A percentile compares a stretch with the other conserved stretches of the same genome.
phyloP scores from a whole-genome alignment of 2,797 vertebrate genomes.

The Mus caroli region DNA sequence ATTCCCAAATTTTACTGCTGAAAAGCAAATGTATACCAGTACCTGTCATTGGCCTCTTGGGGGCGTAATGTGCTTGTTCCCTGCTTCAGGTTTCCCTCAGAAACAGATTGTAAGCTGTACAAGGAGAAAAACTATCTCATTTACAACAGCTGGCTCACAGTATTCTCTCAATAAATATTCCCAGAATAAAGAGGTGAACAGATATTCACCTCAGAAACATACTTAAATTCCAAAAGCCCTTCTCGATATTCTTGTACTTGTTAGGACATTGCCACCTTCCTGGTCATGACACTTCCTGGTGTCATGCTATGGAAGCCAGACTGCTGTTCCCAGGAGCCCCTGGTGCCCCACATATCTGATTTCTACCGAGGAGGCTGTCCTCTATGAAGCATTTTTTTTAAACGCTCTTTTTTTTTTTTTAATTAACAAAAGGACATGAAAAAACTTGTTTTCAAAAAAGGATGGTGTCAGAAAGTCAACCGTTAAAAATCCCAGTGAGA shows the following conservation, averaged over 20 bases:
- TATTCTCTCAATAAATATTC: slow-evolving; percentile 26
- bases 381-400: not conserved
- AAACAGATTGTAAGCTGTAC: not conserved
- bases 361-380: not conserved
- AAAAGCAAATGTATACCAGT: not conserved
- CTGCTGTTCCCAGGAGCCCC: not conserved
- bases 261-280: not conserved
- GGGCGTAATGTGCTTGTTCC: not conserved
- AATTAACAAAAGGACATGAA: slow-evolving; percentile 45
- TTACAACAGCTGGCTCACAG: not conserved
- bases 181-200: not conserved
- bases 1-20: not conserved
- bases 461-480: not conserved
- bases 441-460: slow-evolving; percentile 52
- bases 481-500: slow-evolving; percentile 48
- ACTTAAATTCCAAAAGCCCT: not conserved
- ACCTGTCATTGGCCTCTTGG: not conserved
- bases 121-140: not conserved
- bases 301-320: not conserved
- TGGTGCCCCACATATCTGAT: not conserved
- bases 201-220: not conserved
- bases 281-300: not conserved
- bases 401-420: not conserved
- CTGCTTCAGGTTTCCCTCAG: not conserved
- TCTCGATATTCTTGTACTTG: not conserved